These are phyloP conservation scores for Octodon degus DNA, from an alignment of 2,113 vertebrate genomes.

Conservation along the genomic window DNA sequence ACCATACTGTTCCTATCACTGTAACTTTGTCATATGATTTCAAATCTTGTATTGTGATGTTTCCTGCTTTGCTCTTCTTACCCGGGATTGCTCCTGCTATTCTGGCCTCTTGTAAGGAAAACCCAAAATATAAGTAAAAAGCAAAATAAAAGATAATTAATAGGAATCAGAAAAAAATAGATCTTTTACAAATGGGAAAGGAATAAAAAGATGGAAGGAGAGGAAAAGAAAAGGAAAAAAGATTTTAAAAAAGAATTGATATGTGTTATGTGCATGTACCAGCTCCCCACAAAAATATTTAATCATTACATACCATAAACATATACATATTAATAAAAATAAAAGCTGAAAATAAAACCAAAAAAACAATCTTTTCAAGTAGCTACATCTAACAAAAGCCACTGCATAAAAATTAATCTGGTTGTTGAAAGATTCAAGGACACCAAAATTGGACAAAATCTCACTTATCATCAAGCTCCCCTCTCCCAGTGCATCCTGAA, in stretches of 20 bases:
- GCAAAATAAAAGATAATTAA: not conserved
- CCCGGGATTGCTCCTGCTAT: not conserved
- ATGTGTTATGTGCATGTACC: not conserved
- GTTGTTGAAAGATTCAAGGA: not conserved
- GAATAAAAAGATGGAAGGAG: not conserved
- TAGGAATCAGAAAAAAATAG: not conserved
- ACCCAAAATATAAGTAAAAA: not conserved
- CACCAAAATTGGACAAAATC: not conserved
- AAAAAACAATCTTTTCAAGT: not conserved
- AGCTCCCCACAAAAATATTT: not conserved
- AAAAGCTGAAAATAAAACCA: not conserved
- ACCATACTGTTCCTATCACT: not conserved
- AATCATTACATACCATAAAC: not conserved
- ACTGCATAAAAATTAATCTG: not conserved
- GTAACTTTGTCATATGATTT: not conserved
- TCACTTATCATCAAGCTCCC: not conserved
- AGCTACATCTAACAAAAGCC: not conserved
- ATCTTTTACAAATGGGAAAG: not conserved
- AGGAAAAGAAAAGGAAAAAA: not conserved
- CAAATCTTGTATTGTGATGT: not conserved
- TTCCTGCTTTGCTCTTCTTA: not conserved
- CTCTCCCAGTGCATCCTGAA: not conserved
- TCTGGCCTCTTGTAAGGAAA: not conserved
- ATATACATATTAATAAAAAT: not conserved
- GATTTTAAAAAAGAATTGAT: not conserved